A percentile compares a stretch with the other conserved stretches of the same genome.
Evolutionary conservation across 2,888 invertebrate genomes (phyloP).

Genomic region (Rhamnusium bicolor): DNA sequence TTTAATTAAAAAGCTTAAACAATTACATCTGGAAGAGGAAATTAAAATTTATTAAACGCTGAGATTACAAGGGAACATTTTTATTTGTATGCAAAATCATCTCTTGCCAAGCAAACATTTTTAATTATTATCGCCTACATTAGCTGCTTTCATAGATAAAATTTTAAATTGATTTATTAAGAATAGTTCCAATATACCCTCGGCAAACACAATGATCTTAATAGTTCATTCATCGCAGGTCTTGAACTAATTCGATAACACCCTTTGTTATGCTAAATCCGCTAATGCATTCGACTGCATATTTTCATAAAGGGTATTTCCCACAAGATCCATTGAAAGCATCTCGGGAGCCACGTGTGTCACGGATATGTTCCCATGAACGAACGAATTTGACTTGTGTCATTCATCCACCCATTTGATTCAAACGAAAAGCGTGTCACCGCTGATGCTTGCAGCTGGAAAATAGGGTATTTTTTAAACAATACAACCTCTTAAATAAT

Average conservation of each 20-base stretch:
- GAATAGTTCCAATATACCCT: background rate
- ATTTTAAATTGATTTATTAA: background rate
- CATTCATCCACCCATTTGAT: background rate
- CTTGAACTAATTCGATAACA: slow-evolving; percentile 24
- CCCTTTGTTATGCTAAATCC: slow-evolving; percentile 10
- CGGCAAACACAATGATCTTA: background rate
- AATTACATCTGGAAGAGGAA: too few species aligned
- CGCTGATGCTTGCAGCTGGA: slow-evolving; percentile 40
- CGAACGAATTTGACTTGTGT: background rate
- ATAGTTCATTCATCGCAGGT: slow-evolving; percentile 6
- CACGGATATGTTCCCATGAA: slow-evolving; percentile 10
- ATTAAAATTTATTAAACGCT: too few species aligned
- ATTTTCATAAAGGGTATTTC: slow-evolving; percentile 19
- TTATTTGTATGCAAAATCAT: too few species aligned
- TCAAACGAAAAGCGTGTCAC: slow-evolving; percentile 1
- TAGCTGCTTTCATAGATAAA: background rate
- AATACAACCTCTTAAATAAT: too few species aligned
- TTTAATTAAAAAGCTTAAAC: too few species aligned
- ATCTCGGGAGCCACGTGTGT: slow-evolving; percentile 6
- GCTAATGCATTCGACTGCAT: slow-evolving; percentile 24
- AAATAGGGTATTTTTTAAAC: slow-evolving; percentile 11
- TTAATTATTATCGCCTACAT: too few species aligned
- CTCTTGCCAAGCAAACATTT: too few species aligned
- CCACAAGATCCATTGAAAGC: slow-evolving; percentile 13
- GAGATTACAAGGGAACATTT: too few species aligned